Evolutionary conservation across 2,888 invertebrate genomes (phyloP), one percentile per base, ranked within the genome.

Genomic region (Mimachlamys varia): DNA sequence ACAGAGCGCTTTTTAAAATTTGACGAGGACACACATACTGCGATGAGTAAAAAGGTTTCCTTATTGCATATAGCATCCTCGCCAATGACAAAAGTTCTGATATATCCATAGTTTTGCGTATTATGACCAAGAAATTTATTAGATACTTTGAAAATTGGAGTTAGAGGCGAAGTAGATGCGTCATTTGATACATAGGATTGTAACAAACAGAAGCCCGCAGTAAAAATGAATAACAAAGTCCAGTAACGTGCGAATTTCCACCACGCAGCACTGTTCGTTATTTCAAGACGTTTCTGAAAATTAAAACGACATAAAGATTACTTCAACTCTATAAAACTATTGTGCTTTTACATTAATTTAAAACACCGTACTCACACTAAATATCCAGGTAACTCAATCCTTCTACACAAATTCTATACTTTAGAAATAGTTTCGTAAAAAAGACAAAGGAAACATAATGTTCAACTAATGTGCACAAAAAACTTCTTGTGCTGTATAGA

Each of bases 21-120:
- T 50, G 49, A 38, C 19, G 92, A 88, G 17, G 91, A 62, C 7
- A 90, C 88, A 53, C 90, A 90, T 4, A 91, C 92, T 7, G 91
- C 88, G 0, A 92, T 88, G 0, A 91, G 37, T 49, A 91, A 53
- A 58, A 76, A 91, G 5, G 90, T 88, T n/a, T n/a, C 33, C 17
- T 88, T 50, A 15, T 49, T 15, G 33, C 90, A 90, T 19, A 22
- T 88, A 12, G 38, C 44, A 27, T 88, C 49, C 88, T 90, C 90
- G 7, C 7, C 17, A 44, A 90, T 88, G 5, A 90, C 13, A 44
- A 38, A 90, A 58, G 58, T 27, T 76, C 33, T 27, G 33, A 0
- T 1, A 15, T 13, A 27, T 76, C 2, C 22, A 15, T 13, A 12
- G 0, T 5, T 2, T 76, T 76, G 27, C n/a, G 62, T n/a, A 22